Percentiles rank a stretch among this genome's conserved stretches.
These are phyloP conservation scores for Melitaea cinxia DNA, from an alignment of 1,140 invertebrate genomes.

Conservation along the genomic window DNA sequence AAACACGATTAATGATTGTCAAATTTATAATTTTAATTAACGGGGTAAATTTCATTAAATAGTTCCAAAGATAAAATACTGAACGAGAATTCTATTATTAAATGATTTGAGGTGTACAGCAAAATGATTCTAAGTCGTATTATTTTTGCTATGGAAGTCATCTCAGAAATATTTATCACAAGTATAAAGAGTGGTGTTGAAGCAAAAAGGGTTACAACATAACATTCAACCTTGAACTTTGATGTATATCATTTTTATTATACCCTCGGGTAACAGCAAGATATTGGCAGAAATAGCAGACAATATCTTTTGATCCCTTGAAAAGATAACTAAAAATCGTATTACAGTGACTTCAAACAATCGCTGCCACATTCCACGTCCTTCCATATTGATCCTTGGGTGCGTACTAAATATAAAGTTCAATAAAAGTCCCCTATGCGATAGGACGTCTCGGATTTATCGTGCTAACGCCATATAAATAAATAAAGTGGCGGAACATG, in stretches of 20 bases:
- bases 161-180: neutral
- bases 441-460: constrained; percentile 77
- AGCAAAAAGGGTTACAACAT: neutral
- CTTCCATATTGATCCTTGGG: constrained; percentile 62
- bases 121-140: neutral
- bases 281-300: neutral
- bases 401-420: constrained; percentile 28
- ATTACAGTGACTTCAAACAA: constrained; percentile 13
- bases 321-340: constrained; percentile 2
- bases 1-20: constrained; percentile 7
- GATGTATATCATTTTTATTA: neutral
- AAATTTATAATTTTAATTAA: neutral
- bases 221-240: constrained; percentile 5
- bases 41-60: neutral
- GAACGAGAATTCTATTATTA: no score
- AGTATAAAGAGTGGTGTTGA: neutral
- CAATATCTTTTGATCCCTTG: constrained; percentile 3
- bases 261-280: neutral
- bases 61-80: neutral
- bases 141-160: neutral
- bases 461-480: constrained; percentile 77
- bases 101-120: no score
- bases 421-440: constrained; percentile 65
- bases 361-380: constrained; percentile 47
- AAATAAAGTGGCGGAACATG: constrained; percentile 74